phyloP scores from a whole-genome alignment of 2,888 invertebrate species.

The Thalpophila matura region DNA sequence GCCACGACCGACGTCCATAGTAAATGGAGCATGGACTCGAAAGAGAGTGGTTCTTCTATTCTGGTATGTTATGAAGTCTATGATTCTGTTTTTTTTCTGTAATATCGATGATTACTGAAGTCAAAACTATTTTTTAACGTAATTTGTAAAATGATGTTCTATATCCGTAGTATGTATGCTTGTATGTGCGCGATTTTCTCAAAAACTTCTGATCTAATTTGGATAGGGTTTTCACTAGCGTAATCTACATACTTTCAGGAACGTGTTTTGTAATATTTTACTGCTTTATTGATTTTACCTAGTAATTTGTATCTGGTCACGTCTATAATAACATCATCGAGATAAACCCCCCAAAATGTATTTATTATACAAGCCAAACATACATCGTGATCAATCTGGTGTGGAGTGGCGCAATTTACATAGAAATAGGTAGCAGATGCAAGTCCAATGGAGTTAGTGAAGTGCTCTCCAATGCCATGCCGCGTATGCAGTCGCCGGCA shows the following conservation, averaged over 20 bases:
- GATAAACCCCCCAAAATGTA: not conserved
- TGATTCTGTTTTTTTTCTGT: conserved; percentile 9
- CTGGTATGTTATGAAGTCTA: conserved; percentile 12
- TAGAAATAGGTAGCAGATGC: conserved; percentile 60
- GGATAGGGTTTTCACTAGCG: too few species aligned
- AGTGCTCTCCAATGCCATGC: conserved; percentile 36
- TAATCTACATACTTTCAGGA: too few species aligned
- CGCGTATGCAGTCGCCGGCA: not conserved
- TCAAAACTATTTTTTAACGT: too few species aligned
- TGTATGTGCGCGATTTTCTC: too few species aligned
- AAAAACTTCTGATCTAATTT: too few species aligned
- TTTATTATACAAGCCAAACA: conserved; percentile 20
- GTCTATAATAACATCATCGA: conserved; percentile 9
- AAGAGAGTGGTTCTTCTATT: conserved; percentile 4
- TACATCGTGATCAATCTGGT: conserved; percentile 47
- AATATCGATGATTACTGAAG: not conserved
- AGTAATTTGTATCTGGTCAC: not conserved
- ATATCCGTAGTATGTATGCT: too few species aligned
- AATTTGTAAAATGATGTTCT: too few species aligned
- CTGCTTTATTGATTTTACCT: not conserved
- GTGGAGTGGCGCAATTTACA: conserved; percentile 53
- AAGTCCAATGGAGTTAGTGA: conserved; percentile 52
- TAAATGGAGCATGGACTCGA: conserved; percentile 23
- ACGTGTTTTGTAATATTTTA: not conserved
- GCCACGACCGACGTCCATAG: conserved; percentile 22